phyloP scores from a whole-genome alignment of 2,888 invertebrate species.

The Tenthredo notha region DNA sequence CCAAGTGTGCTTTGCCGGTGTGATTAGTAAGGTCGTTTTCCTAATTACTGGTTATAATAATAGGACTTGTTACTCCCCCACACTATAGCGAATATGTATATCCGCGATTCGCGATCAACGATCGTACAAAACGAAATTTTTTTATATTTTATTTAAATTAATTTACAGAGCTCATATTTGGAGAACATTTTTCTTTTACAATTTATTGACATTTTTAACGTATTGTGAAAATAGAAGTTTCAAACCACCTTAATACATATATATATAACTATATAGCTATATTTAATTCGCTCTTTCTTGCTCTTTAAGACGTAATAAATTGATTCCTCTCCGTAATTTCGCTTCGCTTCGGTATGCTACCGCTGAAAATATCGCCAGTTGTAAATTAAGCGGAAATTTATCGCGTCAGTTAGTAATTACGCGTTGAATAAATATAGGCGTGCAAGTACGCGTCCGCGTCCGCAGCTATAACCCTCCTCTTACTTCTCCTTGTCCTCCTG shows the following conservation, averaged over 20 bases:
- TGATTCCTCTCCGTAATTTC: slow-evolving; percentile 31
- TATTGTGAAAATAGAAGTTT: too few species aligned
- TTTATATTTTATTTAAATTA: neutral
- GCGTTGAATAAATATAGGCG: slow-evolving; percentile 66
- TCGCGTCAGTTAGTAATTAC: slow-evolving; percentile 64
- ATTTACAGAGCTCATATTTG: too few species aligned
- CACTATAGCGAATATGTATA: slow-evolving; percentile 51
- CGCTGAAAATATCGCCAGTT: slow-evolving; percentile 61
- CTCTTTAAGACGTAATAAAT: slow-evolving; percentile 12
- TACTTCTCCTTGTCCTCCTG: slow-evolving; percentile 57
- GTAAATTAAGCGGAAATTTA: slow-evolving; percentile 65
- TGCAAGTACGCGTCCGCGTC: slow-evolving; percentile 73
- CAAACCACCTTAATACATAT: neutral
- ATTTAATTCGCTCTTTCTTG: neutral
- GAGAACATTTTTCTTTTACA: too few species aligned
- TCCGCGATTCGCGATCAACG: slow-evolving; percentile 59
- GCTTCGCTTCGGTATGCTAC: slow-evolving; percentile 36
- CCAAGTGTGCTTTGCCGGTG: slow-evolving; percentile 60
- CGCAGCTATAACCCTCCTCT: slow-evolving; percentile 61
- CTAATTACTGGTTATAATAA: slow-evolving; percentile 67
- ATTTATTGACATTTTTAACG: neutral
- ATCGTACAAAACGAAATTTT: neutral
- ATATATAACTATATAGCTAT: neutral
- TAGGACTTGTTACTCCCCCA: slow-evolving; percentile 61
- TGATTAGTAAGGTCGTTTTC: slow-evolving; percentile 72